These are phyloP conservation scores for Lates japonicus DNA, from an alignment of 2,797 vertebrate genomes.

Conservation along the genomic window DNA sequence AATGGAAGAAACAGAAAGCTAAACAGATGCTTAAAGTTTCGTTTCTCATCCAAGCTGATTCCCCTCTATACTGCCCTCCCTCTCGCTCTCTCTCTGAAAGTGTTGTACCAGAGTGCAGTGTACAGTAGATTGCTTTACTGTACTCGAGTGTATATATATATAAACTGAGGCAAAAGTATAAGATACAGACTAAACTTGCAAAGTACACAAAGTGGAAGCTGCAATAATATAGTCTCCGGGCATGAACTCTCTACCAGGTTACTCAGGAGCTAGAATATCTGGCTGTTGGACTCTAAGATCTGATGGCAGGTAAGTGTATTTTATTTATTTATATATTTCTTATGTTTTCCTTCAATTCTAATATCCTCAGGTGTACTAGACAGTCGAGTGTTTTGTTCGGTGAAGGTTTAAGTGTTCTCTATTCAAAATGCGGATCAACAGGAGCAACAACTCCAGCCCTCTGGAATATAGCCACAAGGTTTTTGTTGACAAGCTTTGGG, in stretches of 20 bases:
- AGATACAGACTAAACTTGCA: slow-evolving; percentile 62
- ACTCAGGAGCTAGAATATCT: slow-evolving; percentile 92
- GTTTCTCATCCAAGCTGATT: slow-evolving; percentile 72
- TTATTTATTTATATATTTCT: slow-evolving; percentile 33
- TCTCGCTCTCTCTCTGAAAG: slow-evolving; percentile 48
- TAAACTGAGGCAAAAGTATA: slow-evolving; percentile 37
- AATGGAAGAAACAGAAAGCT: slow-evolving; percentile 77
- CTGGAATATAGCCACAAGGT: background rate
- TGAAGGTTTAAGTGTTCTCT: background rate
- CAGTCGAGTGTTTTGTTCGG: background rate
- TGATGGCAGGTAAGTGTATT: slow-evolving; percentile 90
- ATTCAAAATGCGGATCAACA: slow-evolving; percentile 26
- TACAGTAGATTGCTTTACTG: slow-evolving; percentile 40
- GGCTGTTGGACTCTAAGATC: slow-evolving; percentile 92
- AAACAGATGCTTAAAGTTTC: slow-evolving; percentile 80
- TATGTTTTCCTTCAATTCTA: background rate
- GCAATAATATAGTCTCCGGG: slow-evolving; percentile 44
- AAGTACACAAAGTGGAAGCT: slow-evolving; percentile 49
- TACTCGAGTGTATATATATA: slow-evolving; percentile 30
- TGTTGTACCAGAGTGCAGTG: slow-evolving; percentile 60
- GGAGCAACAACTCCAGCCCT: background rate
- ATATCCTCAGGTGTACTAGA: background rate
- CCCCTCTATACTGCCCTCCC: slow-evolving; percentile 45
- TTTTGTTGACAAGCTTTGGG: slow-evolving; percentile 27
- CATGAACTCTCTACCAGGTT: slow-evolving; percentile 90